phyloP scores from a whole-genome alignment of 2,113 vertebrate species.

The Thymallus thymallus region DNA sequence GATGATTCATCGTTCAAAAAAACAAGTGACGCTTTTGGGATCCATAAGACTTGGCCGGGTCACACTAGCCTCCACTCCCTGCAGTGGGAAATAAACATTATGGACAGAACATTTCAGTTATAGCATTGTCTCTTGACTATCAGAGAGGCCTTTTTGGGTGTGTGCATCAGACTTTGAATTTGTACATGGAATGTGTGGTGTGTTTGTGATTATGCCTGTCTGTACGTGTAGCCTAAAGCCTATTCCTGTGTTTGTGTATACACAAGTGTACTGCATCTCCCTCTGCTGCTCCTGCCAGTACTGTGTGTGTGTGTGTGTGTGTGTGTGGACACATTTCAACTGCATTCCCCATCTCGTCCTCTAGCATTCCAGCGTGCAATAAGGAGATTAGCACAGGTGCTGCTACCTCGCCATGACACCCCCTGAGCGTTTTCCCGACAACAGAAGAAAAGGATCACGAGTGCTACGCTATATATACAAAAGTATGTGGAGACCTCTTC shows the following conservation, averaged over 20 bases:
- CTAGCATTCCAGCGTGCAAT: slow-evolving; percentile 9
- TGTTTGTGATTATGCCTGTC: slow-evolving; percentile 9
- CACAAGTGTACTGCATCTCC: neutral
- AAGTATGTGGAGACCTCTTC: too few relatives aligned
- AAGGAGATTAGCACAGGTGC: slow-evolving; percentile 30
- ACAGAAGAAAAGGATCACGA: neutral
- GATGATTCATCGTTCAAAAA: neutral
- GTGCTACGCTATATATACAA: slow-evolving; percentile 6
- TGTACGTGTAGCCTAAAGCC: slow-evolving; percentile 22
- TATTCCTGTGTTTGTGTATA: slow-evolving; percentile 23
- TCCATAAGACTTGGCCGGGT: neutral
- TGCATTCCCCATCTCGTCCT: too few relatives aligned
- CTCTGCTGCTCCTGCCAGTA: too few relatives aligned
- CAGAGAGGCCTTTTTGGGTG: neutral
- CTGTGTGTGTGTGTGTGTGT: neutral
- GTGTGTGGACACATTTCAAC: neutral
- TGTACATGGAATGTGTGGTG: slow-evolving; percentile 4
- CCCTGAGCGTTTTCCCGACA: neutral
- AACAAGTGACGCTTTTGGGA: slow-evolving; percentile 12
- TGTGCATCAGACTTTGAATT: neutral
- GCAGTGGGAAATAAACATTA: neutral
- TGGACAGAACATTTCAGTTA: neutral
- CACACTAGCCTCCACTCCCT: neutral
- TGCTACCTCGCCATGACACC: slow-evolving; percentile 29
- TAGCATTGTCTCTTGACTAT: neutral